Conservation (phyloP, 2,888 invertebrate genomes). For the Eremobia ochroleuca region DNA sequence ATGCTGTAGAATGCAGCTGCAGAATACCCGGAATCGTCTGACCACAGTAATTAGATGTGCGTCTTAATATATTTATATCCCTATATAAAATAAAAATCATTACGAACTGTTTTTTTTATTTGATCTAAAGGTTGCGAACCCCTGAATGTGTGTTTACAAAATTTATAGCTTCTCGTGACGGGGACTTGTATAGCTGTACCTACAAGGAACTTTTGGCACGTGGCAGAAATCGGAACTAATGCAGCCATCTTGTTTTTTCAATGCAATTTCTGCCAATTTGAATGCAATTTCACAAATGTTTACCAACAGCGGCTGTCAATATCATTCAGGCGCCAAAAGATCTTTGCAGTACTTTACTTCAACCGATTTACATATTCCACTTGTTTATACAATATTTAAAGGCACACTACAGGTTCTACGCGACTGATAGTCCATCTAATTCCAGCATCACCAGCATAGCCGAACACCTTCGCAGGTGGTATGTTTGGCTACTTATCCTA, state of each 20-base stretch:
- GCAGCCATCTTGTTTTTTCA: not conserved
- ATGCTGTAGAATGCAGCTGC: too few relatives aligned
- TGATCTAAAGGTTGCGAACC: too few relatives aligned
- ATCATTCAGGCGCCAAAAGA: not conserved
- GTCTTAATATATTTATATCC: too few relatives aligned
- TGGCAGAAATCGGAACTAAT: not conserved
- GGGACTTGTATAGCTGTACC: not conserved
- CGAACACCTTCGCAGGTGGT: constrained; percentile 50
- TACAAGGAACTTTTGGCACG: not conserved
- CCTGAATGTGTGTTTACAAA: too few relatives aligned
- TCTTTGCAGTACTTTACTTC: not conserved
- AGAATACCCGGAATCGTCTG: too few relatives aligned
- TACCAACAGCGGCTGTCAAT: not conserved
- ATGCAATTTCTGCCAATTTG: not conserved
- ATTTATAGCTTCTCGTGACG: too few relatives aligned
- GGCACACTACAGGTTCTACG: constrained; percentile 1
- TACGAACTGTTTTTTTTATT: too few relatives aligned
- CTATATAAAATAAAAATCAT: too few relatives aligned
- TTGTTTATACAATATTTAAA: constrained; percentile 2
- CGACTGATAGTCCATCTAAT: constrained; percentile 41
- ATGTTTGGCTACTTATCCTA: constrained; percentile 54
- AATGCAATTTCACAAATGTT: not conserved
- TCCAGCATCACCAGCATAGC: constrained; percentile 56
- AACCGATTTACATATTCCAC: not conserved
- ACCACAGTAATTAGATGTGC: too few relatives aligned